Conservation (phyloP, 1,140 invertebrate species). For the Cydia pomonella region DNA sequence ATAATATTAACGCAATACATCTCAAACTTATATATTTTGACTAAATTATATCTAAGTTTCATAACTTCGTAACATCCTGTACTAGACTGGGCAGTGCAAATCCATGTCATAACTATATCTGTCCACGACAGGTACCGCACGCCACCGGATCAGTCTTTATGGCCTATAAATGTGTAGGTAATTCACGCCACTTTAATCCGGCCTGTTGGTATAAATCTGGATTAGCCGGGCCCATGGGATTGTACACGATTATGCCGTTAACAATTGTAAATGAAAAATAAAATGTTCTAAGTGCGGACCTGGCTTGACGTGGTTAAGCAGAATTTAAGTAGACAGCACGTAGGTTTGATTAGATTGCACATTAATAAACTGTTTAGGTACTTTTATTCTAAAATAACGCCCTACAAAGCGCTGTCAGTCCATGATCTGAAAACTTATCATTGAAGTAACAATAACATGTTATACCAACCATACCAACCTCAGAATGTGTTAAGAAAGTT, state of each 20-base stretch:
- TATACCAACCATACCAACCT: no score
- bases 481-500: no score
- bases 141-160: conserved; percentile 79
- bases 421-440: no score
- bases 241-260: conserved; percentile 75
- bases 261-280: conserved; percentile 79
- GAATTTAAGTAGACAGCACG: conserved; percentile 2
- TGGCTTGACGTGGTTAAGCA: conserved; percentile 38
- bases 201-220: conserved; percentile 75
- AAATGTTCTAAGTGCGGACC: conserved; percentile 53
- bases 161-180: conserved; percentile 76
- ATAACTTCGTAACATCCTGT: conserved; percentile 38
- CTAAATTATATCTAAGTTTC: no score
- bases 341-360: background rate
- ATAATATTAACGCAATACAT: no score
- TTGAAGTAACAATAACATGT: no score
- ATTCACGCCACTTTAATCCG: conserved; percentile 79
- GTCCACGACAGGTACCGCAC: conserved; percentile 61
- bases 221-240: conserved; percentile 71
- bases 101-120: conserved; percentile 74
- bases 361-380: background rate
- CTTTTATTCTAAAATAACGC: background rate
- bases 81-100: conserved; percentile 45
- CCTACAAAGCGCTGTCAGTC: background rate
- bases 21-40: background rate